Evolutionary conservation across 2,888 invertebrate genomes (phyloP).

Genomic region (Eupeodes latifasciatus): DNA sequence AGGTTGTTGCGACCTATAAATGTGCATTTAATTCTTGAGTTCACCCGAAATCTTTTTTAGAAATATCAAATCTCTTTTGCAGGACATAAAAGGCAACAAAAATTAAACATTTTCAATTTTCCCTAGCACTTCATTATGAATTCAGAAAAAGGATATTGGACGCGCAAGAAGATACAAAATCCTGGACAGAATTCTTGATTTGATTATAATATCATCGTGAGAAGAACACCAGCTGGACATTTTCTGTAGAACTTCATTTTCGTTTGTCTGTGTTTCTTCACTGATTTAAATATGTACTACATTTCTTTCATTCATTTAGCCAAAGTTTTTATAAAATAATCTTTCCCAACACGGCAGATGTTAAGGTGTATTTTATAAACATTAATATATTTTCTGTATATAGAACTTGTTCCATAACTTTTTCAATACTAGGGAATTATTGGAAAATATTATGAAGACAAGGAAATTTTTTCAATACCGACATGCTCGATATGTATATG

Average conservation of each 20-base stretch:
- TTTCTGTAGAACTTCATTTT: neutral
- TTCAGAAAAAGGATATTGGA: constrained; percentile 19
- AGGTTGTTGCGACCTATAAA: too few species aligned
- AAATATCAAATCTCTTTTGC: too few species aligned
- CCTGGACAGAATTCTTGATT: constrained; percentile 35
- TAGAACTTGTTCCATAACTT: constrained; percentile 32
- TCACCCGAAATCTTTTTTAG: too few species aligned
- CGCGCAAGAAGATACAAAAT: constrained; percentile 12
- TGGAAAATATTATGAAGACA: constrained; percentile 48
- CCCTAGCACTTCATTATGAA: constrained; percentile 7
- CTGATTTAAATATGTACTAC: constrained; percentile 2
- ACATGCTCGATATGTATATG: neutral
- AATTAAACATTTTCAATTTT: constrained; percentile 3
- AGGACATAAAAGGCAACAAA: too few species aligned
- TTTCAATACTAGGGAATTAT: constrained; percentile 7
- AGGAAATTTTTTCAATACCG: constrained; percentile 45
- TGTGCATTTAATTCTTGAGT: too few species aligned
- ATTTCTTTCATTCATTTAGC: neutral
- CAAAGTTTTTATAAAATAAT: neutral
- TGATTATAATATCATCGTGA: constrained; percentile 42
- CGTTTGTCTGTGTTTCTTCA: neutral
- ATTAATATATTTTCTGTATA: constrained; percentile 22
- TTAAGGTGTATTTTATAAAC: constrained; percentile 35
- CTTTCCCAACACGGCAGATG: constrained; percentile 14
- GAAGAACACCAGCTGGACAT: constrained; percentile 52